phyloP scores from a whole-genome alignment of 2,113 vertebrate genomes.

The Pomatorhinus ruficollis region DNA sequence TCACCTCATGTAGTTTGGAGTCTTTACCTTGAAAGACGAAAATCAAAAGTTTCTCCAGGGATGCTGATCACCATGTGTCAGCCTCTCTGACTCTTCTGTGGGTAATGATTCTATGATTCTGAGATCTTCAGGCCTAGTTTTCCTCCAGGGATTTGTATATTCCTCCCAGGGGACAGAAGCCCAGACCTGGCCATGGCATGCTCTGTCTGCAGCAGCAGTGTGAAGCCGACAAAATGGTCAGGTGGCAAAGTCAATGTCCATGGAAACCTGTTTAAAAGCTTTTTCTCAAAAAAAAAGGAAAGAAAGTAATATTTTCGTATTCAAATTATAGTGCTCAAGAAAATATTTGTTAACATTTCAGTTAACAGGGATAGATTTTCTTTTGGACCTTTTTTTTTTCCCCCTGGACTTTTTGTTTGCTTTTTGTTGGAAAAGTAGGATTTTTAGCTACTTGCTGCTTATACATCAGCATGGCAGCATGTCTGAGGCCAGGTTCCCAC shows the following conservation, averaged over 20 bases:
- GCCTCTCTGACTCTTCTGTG: not conserved
- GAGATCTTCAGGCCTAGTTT: not conserved
- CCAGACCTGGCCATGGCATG: not conserved
- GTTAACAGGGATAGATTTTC: not conserved
- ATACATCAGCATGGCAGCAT: not conserved
- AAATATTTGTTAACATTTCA: not conserved
- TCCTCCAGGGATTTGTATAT: not conserved
- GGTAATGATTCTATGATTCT: not conserved
- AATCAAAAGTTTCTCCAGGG: not conserved
- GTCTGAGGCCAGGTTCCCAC: not conserved
- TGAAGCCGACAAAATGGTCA: not conserved
- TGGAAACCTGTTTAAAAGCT: not conserved
- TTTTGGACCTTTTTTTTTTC: not conserved
- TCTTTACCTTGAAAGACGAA: not conserved
- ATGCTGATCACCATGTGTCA: not conserved
- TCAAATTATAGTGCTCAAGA: not conserved
- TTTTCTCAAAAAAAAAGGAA: not conserved
- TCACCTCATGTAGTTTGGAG: not conserved
- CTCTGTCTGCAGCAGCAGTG: accelerated
- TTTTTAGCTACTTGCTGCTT: not conserved
- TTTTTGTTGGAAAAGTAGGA: not conserved
- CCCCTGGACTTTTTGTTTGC: not conserved
- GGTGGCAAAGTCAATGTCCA: not conserved
- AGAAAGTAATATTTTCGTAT: not conserved
- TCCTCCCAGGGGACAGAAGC: not conserved